Base-by-base conservation (phyloP, 2,113 vertebrate genomes). In the Anarrhichthys ocellatus region DNA sequence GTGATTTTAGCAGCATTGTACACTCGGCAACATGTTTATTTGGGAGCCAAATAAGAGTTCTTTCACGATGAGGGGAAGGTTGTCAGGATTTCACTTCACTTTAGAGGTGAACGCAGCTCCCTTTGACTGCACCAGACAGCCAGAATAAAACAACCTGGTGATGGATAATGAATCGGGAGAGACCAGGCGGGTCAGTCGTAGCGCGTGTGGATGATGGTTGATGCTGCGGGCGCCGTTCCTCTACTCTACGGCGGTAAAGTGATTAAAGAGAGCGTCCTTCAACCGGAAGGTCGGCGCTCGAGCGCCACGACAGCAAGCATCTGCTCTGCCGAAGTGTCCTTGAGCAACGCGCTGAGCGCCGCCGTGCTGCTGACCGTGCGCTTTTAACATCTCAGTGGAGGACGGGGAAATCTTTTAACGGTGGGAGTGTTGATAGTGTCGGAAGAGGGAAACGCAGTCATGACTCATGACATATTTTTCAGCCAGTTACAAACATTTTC, bases 251-350 rank as follows among this genome's bases (percentile, higher is more conserved):
- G 32, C 17, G 50, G 32, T 54, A 38, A 73, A 82, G 20, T 82
- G 71, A 90, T 88, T 46, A 80, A 81, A 71, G 48, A 59, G 44
- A 61, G 56, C 3, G 73, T 82, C 81, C 83, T 84, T 78, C 77
- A 76, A 18, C 36, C 34, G 62, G n/a, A 82, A 76, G 80, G 72
- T 87, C 46, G 1, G 11, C 22, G 38, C 29, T 58, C 0, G 17
- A 76, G 66, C 50, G 20, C 34, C 42, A 27, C 6, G 70, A 78
- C 73, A 76, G 58, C 15, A 11, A 80, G 71, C 83, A 67, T 80
- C 63, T 79, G 82, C 72, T 79, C 64, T 40, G 70, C 74, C 81
- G 83, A 86, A 73, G 81, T 69, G 82, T 81, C 91, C 73, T 76
- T 84, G 78, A 88, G 89, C 82, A 82, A 78, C 52, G 61, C 6